Evolutionary conservation across 2,797 vertebrate species (phyloP).

Genomic region (Remorina albescens): DNA sequence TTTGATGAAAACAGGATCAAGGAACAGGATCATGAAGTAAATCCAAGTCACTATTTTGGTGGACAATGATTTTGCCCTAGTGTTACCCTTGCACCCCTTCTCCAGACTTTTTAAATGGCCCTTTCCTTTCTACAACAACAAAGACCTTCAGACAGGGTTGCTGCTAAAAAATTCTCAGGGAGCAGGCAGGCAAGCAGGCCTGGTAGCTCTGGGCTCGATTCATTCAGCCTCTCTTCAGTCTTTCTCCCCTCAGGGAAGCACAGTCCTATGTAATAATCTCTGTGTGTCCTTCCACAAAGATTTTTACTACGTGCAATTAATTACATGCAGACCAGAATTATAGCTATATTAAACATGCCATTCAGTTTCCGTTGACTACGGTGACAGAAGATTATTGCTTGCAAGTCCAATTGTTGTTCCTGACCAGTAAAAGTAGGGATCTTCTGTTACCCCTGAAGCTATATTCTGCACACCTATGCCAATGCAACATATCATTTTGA

Average conservation of each 20-base stretch:
- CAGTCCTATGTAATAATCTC: neutral
- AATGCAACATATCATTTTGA: neutral
- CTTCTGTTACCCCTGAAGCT: conserved; percentile 10
- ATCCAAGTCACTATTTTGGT: neutral
- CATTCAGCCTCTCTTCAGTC: neutral
- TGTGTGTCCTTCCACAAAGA: neutral
- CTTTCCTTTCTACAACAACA: conserved; percentile 1
- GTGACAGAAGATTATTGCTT: neutral
- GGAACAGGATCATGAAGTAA: neutral
- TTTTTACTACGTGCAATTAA: neutral
- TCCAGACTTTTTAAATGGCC: conserved; percentile 7
- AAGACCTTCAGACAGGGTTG: neutral
- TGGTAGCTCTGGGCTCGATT: neutral
- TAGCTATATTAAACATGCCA: neutral
- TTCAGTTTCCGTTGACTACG: neutral
- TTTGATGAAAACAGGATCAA: conserved; percentile 18
- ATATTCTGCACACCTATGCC: neutral
- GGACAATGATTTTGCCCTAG: conserved; percentile 5
- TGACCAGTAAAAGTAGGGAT: no score
- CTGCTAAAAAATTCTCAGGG: neutral
- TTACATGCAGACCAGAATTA: neutral
- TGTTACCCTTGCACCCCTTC: neutral
- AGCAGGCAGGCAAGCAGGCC: neutral
- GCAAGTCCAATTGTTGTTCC: no score
- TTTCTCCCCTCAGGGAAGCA: neutral